Evolutionary conservation across 2,113 vertebrate species (phyloP).

Genomic region (Phylloscopus trochiloides): DNA sequence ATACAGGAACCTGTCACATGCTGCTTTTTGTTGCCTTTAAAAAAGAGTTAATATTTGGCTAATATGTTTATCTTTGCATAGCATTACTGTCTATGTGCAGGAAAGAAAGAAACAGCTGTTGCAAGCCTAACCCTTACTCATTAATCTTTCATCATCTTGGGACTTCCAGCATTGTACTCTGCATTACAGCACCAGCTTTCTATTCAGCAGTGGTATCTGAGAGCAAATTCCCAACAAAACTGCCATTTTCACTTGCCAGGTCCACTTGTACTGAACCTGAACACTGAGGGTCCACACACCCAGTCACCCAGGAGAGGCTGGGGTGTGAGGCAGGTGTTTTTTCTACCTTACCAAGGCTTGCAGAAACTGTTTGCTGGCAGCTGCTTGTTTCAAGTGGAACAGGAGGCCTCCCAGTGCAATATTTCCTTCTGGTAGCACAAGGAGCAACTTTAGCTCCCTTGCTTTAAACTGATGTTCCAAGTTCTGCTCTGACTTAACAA

Average conservation of each 20-base stretch:
- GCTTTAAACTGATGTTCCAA: background rate
- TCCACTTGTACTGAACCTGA: background rate
- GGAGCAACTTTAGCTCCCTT: background rate
- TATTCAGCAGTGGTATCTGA: background rate
- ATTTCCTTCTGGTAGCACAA: background rate
- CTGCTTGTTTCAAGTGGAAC: background rate
- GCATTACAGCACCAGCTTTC: constrained; percentile 40
- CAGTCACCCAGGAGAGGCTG: background rate
- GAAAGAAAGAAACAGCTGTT: constrained; percentile 63
- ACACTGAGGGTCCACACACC: background rate
- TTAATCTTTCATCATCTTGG: constrained; percentile 67
- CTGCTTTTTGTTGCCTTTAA: background rate
- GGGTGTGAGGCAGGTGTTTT: background rate
- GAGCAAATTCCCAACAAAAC: constrained; percentile 4
- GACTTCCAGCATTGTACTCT: constrained; percentile 30
- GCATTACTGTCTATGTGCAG: constrained; percentile 25
- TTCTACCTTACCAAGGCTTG: background rate
- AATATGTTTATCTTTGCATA: constrained; percentile 60
- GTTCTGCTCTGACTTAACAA: background rate
- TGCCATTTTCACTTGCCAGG: background rate
- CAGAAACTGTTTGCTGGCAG: background rate
- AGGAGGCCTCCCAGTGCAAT: background rate
- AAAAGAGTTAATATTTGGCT: constrained; percentile 50
- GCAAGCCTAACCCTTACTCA: constrained; percentile 54
- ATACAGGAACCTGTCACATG: background rate